Evolutionary conservation across 1,140 invertebrate genomes (phyloP).

Genomic region (Heliconius hermathena): DNA sequence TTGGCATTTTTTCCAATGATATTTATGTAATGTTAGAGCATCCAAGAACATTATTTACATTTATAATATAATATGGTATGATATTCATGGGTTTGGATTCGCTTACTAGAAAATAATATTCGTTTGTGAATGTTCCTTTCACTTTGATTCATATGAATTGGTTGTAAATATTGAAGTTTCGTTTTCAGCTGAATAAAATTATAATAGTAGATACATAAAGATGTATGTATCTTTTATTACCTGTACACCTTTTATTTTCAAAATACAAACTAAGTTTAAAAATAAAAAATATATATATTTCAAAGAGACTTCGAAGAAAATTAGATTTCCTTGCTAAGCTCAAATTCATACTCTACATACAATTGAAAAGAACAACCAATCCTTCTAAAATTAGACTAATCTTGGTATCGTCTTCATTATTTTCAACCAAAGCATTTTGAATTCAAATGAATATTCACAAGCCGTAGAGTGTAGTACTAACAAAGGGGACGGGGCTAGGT

Average conservation of each 20-base stretch:
- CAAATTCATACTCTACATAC: too few relatives aligned
- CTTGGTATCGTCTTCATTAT: neutral
- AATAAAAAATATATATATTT: too few relatives aligned
- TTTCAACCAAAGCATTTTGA: neutral
- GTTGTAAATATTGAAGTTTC: neutral
- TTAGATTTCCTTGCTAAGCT: too few relatives aligned
- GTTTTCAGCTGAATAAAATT: too few relatives aligned
- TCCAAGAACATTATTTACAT: neutral
- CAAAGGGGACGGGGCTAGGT: conserved; percentile 74
- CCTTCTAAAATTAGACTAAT: too few relatives aligned
- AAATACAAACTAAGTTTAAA: too few relatives aligned
- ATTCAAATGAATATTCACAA: conserved; percentile 46
- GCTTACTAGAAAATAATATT: conserved; percentile 39
- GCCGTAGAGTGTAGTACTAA: conserved; percentile 66
- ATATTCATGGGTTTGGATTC: neutral
- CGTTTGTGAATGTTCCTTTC: conserved; percentile 41
- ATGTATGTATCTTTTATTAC: too few relatives aligned
- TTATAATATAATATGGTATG: neutral
- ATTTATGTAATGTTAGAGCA: neutral
- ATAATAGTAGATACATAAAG: too few relatives aligned
- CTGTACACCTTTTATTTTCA: too few relatives aligned
- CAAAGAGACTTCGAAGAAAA: too few relatives aligned
- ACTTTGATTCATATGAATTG: neutral
- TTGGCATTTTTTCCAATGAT: neutral
- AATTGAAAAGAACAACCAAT: too few relatives aligned